Evolutionary conservation across 2,113 vertebrate genomes (phyloP), one percentile per base, ranked within the genome.

Genomic region (Apteryx mantelli): DNA sequence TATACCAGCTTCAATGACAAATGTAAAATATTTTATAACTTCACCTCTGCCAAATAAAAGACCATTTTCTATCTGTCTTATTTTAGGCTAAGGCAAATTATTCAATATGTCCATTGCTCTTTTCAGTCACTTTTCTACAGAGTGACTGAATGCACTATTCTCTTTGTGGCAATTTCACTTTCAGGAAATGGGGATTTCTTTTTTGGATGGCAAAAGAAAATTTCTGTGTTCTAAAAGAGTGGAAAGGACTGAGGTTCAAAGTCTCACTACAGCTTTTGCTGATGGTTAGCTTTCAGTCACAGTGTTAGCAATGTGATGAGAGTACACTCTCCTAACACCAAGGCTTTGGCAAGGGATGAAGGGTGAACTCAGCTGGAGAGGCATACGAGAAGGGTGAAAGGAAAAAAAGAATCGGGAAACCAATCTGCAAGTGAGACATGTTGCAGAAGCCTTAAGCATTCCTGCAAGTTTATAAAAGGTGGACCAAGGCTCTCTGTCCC

Each of bases 291-390:
- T 89, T 81, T 88, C 73, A 50, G 70, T 91, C 69, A 85, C 61
- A 50, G 36, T 42, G 48, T 70, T 82, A 91, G 58, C 69, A 64
- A 48, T 40, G 58, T 66, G 84, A 68, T 65, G 63, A 66, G 40
- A 91, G 70, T 75, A 46, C 0, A 12, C 32, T 86, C 60, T 78
- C 55, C 0, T 1, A 65, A 53, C 38, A 71, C 61, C 78, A 73
- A 73, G 42, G 12, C 20, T 78, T 78, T 96, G 95, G 95, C 93
- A 96, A 73, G 82, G 56, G 52, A 71, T 69, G 73, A 94, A 84
- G 61, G 38, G 65, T 93, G 76, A 96, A 90, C 73, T 93, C 85
- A 86, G 64, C 52, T 83, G 44, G 42, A 56, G 65, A 90, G 42
- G n/a, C 2, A 0, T 68, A 71, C 25, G 76, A 90, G 48, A 64